Base-by-base conservation (phyloP, 2,888 invertebrate species). In the Synergus laeviventris region DNA sequence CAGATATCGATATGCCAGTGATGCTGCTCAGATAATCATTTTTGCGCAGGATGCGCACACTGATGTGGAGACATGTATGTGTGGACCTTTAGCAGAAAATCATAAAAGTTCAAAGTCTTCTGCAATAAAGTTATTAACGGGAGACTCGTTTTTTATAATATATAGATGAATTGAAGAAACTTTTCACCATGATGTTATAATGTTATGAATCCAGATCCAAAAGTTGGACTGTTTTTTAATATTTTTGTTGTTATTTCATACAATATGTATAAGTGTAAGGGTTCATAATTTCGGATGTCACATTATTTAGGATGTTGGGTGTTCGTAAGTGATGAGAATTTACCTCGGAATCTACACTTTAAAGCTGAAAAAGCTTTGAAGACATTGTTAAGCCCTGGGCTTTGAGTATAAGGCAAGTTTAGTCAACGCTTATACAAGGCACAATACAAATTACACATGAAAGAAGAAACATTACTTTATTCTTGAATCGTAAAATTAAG, bases 1-100 rank as follows among this genome's bases (percentile, higher is more conserved):
- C 73, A 81, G 79, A 78, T 83, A 82, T 82, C 76, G 80, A 83
- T 79, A 82, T 80, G 73, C 78, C 78, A 74, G 80, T 75, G 76
- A n/a, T n/a, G n/a, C n/a, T n/a, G n/a, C n/a, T n/a, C n/a, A n/a
- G n/a, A n/a, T n/a, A n/a, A n/a, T n/a, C n/a, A n/a, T n/a, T n/a
- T n/a, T n/a, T n/a, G n/a, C n/a, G n/a, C n/a, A n/a, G n/a, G n/a
- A n/a, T n/a, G n/a, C n/a, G n/a, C n/a, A n/a, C n/a, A n/a, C n/a
- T n/a, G n/a, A n/a, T n/a, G n/a, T n/a, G n/a, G n/a, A n/a, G n/a
- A n/a, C n/a, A n/a, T n/a, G n/a, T n/a, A n/a, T n/a, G n/a, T n/a
- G n/a, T n/a, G n/a, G n/a, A n/a, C n/a, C n/a, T n/a, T n/a, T n/a
- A n/a, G n/a, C n/a, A n/a, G n/a, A n/a, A n/a, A n/a, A n/a, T n/a